Base-by-base conservation (phyloP, 2,888 invertebrate species). In the Deladenus siricidicola region DNA sequence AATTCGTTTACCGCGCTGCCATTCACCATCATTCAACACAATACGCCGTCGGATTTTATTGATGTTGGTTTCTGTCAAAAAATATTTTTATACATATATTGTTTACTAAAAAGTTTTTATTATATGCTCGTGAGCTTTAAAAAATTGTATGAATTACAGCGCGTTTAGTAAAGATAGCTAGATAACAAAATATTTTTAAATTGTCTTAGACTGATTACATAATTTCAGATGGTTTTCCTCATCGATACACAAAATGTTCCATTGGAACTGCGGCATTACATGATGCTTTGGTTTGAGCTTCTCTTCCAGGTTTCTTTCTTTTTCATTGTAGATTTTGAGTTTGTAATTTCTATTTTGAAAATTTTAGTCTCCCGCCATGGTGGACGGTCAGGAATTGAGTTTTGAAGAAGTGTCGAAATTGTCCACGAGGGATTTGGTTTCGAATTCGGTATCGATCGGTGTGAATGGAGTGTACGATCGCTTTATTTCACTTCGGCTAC, bases 361-460 rank as follows among this genome's bases (percentile, higher is more conserved):
- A n/a, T n/a, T n/a, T 14, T 89, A 90, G 80, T 86, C 87, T 58
- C 86, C 89, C 0, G 84, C 77, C 8, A 59, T 63, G 1, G 65
- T 77, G 10, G 69, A 77, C 47, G 76, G 76, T 23, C 43, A 65
- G 47, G 34, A 44, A 1, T 66, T 83, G 19, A 81, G 86, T 0
- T 85, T 86, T 73, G 86, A 87, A 75, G 85, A 87, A 1, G 85
- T 91, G 23, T 87, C 90, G n/a, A 85, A 87, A 0, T 84, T 87
- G 73, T 84, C 89, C 58, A 76, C 73, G n/a, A 70, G 70, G 49
- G 77, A 77, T 58, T 62, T 77, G 1, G 70, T 77, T 52, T 70
- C 68, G 39, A 69, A 75, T 43, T 69, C 70, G 26, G 63, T 72
- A 19, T 62, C 66, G 50, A 58, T 69, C 3, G 77, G 77, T 1